Percentiles rank a stretch among this genome's conserved stretches.
These are phyloP conservation scores for Dusona sp. DNA, from an alignment of 2,888 invertebrate species.

Conservation along the genomic window DNA sequence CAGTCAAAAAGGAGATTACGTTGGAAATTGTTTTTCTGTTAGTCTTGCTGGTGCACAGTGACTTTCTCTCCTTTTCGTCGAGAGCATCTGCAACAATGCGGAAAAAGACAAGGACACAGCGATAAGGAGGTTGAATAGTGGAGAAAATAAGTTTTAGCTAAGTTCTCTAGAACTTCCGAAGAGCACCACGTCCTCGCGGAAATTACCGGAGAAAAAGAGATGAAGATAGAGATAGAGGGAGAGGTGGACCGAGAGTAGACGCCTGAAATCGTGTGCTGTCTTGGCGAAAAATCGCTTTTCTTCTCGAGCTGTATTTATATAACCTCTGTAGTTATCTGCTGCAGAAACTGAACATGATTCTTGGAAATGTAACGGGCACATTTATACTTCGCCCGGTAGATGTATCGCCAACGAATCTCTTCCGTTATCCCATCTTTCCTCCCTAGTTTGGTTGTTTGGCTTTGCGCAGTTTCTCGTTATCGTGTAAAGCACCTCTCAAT, in stretches of 20 bases:
- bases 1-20: slow-evolving; percentile 23
- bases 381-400: background rate
- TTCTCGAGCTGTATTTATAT: slow-evolving; percentile 11
- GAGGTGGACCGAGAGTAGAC: slow-evolving; percentile 21
- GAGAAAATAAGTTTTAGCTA: slow-evolving; percentile 35
- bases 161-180: slow-evolving; percentile 25
- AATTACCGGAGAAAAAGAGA: slow-evolving; percentile 34
- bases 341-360: slow-evolving; percentile 15
- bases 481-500: slow-evolving; percentile 11
- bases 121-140: slow-evolving; percentile 8
- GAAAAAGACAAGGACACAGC: slow-evolving; percentile 10
- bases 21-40: slow-evolving; percentile 25
- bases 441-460: slow-evolving; percentile 4
- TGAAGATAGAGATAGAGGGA: slow-evolving; percentile 56
- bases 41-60: slow-evolving; percentile 3
- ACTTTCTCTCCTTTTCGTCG: background rate
- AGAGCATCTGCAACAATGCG: background rate
- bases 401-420: slow-evolving; percentile 9
- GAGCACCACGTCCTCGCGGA: slow-evolving; percentile 44
- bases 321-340: slow-evolving; percentile 16
- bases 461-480: slow-evolving; percentile 11
- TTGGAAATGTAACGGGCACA: slow-evolving; percentile 29
- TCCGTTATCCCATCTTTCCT: background rate
- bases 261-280: slow-evolving; percentile 1
- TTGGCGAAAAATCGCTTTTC: slow-evolving; percentile 20